phyloP scores from a whole-genome alignment of 1,140 invertebrate genomes.

The Drosophila chauvacae region DNA sequence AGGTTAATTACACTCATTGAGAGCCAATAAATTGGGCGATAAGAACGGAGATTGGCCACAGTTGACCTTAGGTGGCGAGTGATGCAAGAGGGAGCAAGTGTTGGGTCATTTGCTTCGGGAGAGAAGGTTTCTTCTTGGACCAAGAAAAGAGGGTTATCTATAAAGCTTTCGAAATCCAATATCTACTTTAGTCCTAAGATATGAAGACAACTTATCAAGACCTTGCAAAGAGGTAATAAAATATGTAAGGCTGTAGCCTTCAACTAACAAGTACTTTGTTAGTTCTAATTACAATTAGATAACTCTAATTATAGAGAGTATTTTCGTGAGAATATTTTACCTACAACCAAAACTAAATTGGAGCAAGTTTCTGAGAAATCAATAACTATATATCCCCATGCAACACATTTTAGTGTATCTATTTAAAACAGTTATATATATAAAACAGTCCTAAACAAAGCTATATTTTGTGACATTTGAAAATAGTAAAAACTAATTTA shows the following conservation, averaged over 20 bases:
- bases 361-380: not conserved
- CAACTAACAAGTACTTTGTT: not conserved
- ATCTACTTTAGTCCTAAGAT: not conserved
- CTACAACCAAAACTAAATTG: not conserved
- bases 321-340: not conserved
- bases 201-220: not conserved
- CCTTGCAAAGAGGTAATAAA: not conserved
- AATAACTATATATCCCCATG: too few species aligned
- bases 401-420: not conserved
- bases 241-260: not conserved
- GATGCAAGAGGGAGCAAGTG: slow-evolving; percentile 17
- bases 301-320: not conserved
- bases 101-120: slow-evolving; percentile 9
- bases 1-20: slow-evolving; percentile 32
- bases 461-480: not conserved
- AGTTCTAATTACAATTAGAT: not conserved
- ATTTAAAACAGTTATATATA: too few species aligned
- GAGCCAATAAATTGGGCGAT: slow-evolving; percentile 20
- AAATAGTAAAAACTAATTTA: not conserved
- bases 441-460: too few species aligned
- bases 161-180: not conserved
- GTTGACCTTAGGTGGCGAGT: slow-evolving; percentile 1
- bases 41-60: slow-evolving; percentile 16
- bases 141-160: not conserved
- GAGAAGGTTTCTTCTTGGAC: not conserved